Evolutionary conservation across 2,888 invertebrate species (phyloP), one percentile per base, ranked within the genome.

Genomic region (Sympetrum striolatum): DNA sequence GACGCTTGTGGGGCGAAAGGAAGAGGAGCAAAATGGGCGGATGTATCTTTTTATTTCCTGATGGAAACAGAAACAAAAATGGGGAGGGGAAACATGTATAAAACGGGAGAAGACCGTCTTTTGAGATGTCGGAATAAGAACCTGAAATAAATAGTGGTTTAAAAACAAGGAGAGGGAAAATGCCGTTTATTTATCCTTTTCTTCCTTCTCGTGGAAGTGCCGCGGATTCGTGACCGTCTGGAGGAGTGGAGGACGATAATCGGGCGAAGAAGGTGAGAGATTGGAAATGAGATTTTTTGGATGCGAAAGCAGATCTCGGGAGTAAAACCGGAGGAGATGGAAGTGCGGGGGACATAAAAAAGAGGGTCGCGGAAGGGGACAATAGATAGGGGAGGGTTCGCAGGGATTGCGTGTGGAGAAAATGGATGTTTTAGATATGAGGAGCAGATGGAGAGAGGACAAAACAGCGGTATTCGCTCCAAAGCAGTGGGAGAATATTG

Each of bases 71-170:
- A 44, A 44, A 44, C 44, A 10, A 60, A 64, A 25, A 64, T 22
- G 64, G 64, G 22, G n/a, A 64, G 22, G 8, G 64, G 25, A 64
- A 22, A 64, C 8, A 64, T 60, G n/a, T 22, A 64, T 64, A 64
- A 64, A 64, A n/a, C n/a, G 82, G 58, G 18, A 18, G 80, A 80
- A 15, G 80, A 80, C 31, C 14, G 22, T 25, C 64, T 64, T 35
- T 53, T 8, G 58, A 37, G 82, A 60, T 35, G 82, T 60, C 82
- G 82, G 58, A 82, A 58, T 82, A 82, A 82, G 82, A 25, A 48
- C 35, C 15, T 1, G 82, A 82, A 58, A 58, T 35, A 82, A 60
- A 82, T 35, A 35, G 58, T 10, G 82, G 35, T 18, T 35, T 53
- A 81, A 81, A 81, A n/a, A 8, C 44, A 44, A 44, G 58, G 31